These are phyloP conservation scores for Protophormia terraenovae DNA, from an alignment of 2,888 invertebrate genomes.

Conservation along the genomic window DNA sequence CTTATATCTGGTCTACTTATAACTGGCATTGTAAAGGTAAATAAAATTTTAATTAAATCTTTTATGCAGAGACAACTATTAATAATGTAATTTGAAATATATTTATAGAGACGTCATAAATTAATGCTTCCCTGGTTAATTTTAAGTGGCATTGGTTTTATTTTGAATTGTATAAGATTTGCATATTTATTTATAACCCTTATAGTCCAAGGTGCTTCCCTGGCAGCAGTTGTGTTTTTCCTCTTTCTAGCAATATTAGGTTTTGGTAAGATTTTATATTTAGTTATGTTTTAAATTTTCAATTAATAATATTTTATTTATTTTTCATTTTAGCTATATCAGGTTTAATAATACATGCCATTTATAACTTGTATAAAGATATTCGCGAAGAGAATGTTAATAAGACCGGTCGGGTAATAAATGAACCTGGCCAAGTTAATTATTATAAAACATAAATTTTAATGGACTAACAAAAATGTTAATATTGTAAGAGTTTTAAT, in stretches of 20 bases:
- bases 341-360: background rate
- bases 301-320: background rate
- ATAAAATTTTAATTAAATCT: background rate
- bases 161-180: background rate
- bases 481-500: too few species aligned
- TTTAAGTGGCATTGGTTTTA: background rate
- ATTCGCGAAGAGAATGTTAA: background rate
- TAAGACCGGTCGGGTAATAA: background rate
- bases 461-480: too few species aligned
- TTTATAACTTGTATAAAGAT: background rate
- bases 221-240: background rate
- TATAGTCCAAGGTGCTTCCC: background rate
- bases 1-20: background rate
- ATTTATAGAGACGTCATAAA: slow-evolving; percentile 1
- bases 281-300: background rate
- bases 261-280: background rate
- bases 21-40: slow-evolving; percentile 21
- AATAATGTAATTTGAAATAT: background rate
- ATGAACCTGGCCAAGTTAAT: background rate
- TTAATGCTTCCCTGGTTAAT: background rate
- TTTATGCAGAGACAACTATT: background rate
- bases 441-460: background rate
- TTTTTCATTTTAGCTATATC: background rate
- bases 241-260: background rate
- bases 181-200: background rate